Percentiles rank a stretch among this genome's conserved stretches.
phyloP scores from a whole-genome alignment of 2,888 invertebrate genomes.

The Scelioninae gen. 1 region DNA sequence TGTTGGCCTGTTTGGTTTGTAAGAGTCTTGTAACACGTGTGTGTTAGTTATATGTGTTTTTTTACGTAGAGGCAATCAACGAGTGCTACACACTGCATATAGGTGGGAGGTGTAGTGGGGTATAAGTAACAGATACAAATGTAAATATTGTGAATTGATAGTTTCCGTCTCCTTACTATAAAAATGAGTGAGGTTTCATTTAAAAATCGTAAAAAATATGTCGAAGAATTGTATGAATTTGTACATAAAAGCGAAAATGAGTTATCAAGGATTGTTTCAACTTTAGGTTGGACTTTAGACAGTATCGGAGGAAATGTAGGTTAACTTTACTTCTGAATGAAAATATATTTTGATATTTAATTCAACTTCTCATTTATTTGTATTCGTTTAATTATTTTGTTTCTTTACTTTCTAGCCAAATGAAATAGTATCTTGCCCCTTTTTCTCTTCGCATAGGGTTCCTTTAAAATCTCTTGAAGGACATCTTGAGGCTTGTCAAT shows the following conservation, averaged over 20 bases:
- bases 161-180: too few species aligned
- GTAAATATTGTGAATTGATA: too few species aligned
- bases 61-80: too few species aligned
- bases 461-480: slow-evolving; percentile 81
- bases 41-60: too few species aligned
- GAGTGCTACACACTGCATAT: too few species aligned
- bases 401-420: slow-evolving; percentile 73
- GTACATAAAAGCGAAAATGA: slow-evolving; percentile 1
- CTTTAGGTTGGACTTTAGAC: slow-evolving; percentile 24
- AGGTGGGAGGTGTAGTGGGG: too few species aligned
- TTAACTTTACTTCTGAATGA: slow-evolving; percentile 29
- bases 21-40: too few species aligned
- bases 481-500: slow-evolving; percentile 85
- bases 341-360: not conserved
- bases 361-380: too few species aligned
- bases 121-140: too few species aligned
- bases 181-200: slow-evolving; percentile 1
- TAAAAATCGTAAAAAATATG: slow-evolving; percentile 8
- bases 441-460: slow-evolving; percentile 84
- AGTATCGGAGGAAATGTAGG: slow-evolving; percentile 25
- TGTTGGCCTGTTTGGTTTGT: too few species aligned
- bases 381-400: not conserved
- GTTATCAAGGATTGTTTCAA: slow-evolving; percentile 5
- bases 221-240: slow-evolving; percentile 6
- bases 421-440: slow-evolving; percentile 83